Conservation (phyloP, 2,888 invertebrate genomes). For the Suillia variegata region DNA sequence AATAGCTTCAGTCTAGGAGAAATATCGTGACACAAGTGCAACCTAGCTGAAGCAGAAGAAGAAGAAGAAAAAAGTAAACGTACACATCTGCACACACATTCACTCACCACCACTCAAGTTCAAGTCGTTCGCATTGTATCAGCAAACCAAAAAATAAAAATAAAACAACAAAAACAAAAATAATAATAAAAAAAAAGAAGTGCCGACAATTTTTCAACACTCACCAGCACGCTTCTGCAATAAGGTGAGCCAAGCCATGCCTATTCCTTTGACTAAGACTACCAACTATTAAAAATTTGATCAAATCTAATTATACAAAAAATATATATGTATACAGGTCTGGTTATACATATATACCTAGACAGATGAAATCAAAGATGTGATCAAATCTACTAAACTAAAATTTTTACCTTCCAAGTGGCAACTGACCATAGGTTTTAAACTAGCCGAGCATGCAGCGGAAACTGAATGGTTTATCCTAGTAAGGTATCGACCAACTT, state of each 20-base stretch:
- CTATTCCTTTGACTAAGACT: background rate
- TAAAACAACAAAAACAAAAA: background rate
- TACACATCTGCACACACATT: background rate
- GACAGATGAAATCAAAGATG: too few species aligned
- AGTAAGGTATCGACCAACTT: too few species aligned
- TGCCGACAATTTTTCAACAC: constrained; percentile 51
- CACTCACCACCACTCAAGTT: constrained; percentile 19
- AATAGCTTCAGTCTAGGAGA: background rate
- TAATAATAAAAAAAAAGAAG: constrained; percentile 8
- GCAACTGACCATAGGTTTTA: too few species aligned
- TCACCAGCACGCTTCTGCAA: constrained; percentile 37
- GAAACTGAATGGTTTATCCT: too few species aligned
- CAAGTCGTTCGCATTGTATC: constrained; percentile 4
- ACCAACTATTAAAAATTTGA: too few species aligned
- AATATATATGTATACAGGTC: too few species aligned
- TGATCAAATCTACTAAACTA: too few species aligned
- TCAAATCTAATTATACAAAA: too few species aligned
- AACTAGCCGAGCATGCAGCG: too few species aligned
- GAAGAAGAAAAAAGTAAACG: background rate
- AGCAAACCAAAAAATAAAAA: background rate
- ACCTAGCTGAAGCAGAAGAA: constrained; percentile 21
- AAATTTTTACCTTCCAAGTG: too few species aligned
- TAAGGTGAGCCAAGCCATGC: background rate
- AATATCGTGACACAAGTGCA: constrained; percentile 37
- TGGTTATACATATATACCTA: too few species aligned